Evolutionary conservation across 2,888 invertebrate species (phyloP), one percentile per base, ranked within the genome.

Genomic region (Epirrhoe tristata): DNA sequence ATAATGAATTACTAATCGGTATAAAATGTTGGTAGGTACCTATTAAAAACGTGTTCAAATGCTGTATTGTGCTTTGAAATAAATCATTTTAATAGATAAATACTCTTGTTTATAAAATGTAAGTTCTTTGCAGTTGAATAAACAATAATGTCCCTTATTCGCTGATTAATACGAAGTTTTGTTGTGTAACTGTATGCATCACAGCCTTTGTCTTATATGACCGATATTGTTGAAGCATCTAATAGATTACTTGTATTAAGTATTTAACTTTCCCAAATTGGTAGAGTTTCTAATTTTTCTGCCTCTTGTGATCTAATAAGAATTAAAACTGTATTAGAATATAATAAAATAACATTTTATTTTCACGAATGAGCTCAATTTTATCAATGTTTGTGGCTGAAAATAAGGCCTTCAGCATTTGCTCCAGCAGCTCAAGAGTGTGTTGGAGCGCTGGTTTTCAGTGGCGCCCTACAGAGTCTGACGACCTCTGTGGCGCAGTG

Each of bases 121-220:
- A 58, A 50, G 48, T 34, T 31, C 31, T n/a, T 10, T n/a, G 52
- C 54, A 46, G 53, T 54, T 60, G 53, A 5, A 60, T 7, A 54
- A 60, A 62, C 62, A 50, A 24, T 31, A 39, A 53, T 31, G 10
- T 55, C 6, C 12, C 48, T 24, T 56, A 51, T 56, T 53, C 56
- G 50, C 39, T 62, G 36, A 56, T 56, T 46, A 39, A 59, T 31
- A 51, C 16, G 51, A 52, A 43, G 59, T 39, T 36, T 59, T 12
- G 48, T 48, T 48, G 48, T 48, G 48, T 48, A 48, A 48, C 16
- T 48, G 5, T 48, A 16, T 48, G 48, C 6, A 48, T 48, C n/a
- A 46, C 14, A 14, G 10, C 48, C 16, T 48, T 16, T 48, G 48
- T 48, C 48, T 16, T 48, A 6, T 48, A 6, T 6, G 48, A 43